A percentile compares a stretch with the other conserved stretches of the same genome.
phyloP scores from a whole-genome alignment of 2,113 vertebrate genomes.

The Tetraodon nigroviridis region DNA sequence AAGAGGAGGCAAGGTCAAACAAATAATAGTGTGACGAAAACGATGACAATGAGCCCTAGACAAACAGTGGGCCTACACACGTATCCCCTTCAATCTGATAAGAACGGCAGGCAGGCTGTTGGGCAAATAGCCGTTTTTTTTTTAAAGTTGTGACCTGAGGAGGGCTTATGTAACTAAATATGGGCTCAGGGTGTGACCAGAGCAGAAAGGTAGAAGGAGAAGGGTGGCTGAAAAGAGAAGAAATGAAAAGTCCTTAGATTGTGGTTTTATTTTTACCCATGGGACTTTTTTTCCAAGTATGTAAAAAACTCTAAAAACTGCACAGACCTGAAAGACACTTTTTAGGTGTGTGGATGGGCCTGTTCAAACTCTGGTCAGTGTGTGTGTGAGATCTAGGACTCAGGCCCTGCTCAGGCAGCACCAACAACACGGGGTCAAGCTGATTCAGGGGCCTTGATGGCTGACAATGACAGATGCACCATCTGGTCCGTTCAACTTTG shows the following conservation, averaged over 20 bases:
- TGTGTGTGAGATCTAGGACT: not conserved
- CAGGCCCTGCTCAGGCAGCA: not conserved
- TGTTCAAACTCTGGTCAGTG: too few species aligned
- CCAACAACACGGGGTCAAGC: constrained; percentile 2
- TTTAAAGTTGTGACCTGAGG: not conserved
- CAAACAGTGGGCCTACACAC: not conserved
- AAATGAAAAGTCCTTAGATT: too few species aligned
- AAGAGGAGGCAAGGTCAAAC: not conserved
- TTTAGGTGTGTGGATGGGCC: too few species aligned
- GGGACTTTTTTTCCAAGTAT: too few species aligned
- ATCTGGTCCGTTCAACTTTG: not conserved
- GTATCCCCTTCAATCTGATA: not conserved
- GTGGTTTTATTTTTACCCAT: too few species aligned
- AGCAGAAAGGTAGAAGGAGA: not conserved
- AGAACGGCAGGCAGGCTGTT: not conserved
- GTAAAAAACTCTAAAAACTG: too few species aligned
- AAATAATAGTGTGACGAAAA: not conserved
- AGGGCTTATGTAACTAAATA: not conserved
- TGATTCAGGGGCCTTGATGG: not conserved
- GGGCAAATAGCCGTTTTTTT: not conserved
- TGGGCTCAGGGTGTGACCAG: not conserved
- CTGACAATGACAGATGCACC: constrained; percentile 29
- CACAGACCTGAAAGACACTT: too few species aligned
- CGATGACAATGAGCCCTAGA: not conserved
- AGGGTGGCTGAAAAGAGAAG: not conserved